A percentile compares a stretch with the other conserved stretches of the same genome.
These are phyloP conservation scores for Emydocephalus ijimae DNA, from an alignment of 2,113 vertebrate species.

Conservation along the genomic window DNA sequence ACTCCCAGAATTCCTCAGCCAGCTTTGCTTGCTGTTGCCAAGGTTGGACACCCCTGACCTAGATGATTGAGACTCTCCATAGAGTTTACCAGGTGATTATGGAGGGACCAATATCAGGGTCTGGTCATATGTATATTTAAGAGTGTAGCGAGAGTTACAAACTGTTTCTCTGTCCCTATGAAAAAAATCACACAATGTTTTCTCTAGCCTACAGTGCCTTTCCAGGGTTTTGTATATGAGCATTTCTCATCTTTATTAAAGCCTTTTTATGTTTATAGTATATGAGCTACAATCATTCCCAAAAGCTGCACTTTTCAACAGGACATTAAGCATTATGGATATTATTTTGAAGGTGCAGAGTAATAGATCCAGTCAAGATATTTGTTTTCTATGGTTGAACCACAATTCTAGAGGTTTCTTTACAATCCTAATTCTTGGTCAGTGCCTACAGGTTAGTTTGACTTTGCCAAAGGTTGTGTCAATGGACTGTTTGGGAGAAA, in stretches of 20 bases:
- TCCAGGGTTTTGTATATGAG: not conserved
- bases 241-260: not conserved
- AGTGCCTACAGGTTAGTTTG: not conserved
- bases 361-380: not conserved
- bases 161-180: not conserved
- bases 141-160: not conserved
- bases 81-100: not conserved
- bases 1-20: no score
- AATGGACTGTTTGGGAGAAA: not conserved
- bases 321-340: not conserved
- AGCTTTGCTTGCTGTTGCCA: no score
- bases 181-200: not conserved
- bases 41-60: not conserved
- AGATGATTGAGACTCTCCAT: not conserved
- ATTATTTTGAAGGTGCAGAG: not conserved
- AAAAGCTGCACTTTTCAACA: not conserved
- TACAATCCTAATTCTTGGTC: not conserved
- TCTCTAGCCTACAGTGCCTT: not conserved
- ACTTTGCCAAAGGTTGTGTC: not conserved
- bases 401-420: not conserved
- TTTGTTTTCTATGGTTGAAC: not conserved
- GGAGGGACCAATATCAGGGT: not conserved
- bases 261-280: not conserved
- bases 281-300: not conserved
- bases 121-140: not conserved